A percentile compares a stretch with the other conserved stretches of the same genome.
phyloP scores from a whole-genome alignment of 2,888 invertebrate species.

The Leptinotarsa juncta region DNA sequence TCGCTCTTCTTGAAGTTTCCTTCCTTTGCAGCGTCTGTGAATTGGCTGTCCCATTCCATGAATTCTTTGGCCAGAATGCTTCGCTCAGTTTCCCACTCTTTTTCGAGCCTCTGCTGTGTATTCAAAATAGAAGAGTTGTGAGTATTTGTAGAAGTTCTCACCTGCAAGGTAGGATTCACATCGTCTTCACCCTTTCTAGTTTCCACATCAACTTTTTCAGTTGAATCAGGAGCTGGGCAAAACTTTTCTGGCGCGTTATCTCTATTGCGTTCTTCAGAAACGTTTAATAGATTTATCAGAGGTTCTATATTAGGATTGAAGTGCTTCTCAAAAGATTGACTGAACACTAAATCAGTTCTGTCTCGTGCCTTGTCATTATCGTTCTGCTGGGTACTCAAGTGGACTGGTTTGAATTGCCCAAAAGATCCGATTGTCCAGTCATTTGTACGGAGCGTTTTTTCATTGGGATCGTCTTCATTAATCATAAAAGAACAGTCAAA shows the following conservation, averaged over 20 bases:
- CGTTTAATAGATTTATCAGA: slow-evolving; percentile 1
- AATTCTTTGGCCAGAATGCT: slow-evolving; percentile 20
- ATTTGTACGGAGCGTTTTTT: slow-evolving; percentile 9
- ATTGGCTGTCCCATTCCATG: slow-evolving; percentile 5
- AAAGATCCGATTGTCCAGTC: slow-evolving; percentile 32
- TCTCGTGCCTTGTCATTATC: slow-evolving; percentile 5
- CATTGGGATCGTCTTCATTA: background rate
- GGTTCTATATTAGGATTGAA: slow-evolving; percentile 1
- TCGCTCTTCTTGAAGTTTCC: background rate
- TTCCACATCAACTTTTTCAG: background rate
- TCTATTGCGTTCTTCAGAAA: background rate
- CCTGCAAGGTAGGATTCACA: too few species aligned
- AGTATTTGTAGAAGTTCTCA: background rate
- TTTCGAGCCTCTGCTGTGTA: slow-evolving; percentile 32
- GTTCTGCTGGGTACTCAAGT: slow-evolving; percentile 34
- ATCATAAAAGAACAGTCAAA: background rate
- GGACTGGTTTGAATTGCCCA: slow-evolving; percentile 30
- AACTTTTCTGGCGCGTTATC: background rate
- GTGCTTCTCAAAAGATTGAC: background rate
- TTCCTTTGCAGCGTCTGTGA: slow-evolving; percentile 2
- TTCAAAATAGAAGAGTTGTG: background rate
- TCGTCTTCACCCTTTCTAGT: background rate
- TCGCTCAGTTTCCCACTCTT: slow-evolving; percentile 35
- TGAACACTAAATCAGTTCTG: slow-evolving; percentile 15
- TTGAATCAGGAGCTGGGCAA: background rate